Evolutionary conservation across 2,888 invertebrate species (phyloP), one percentile per base, ranked within the genome.

Genomic region (Helobdella robusta): DNA sequence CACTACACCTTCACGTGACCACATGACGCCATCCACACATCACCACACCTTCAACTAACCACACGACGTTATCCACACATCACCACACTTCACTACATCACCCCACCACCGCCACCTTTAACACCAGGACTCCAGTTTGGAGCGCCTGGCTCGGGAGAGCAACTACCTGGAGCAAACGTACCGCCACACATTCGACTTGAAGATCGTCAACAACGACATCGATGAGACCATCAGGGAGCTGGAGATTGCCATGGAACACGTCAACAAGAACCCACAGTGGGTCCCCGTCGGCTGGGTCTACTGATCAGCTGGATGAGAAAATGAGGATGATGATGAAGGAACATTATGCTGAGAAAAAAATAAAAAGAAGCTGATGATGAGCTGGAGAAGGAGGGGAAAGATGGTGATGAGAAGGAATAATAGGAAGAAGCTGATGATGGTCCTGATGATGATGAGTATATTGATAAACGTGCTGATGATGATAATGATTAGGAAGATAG

Each of bases 101-200:
- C n/a, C n/a, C n/a, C n/a, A n/a, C n/a, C n/a, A n/a, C n/a, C n/a
- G n/a, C n/a, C n/a, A n/a, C n/a, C n/a, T n/a, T n/a, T n/a, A n/a
- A n/a, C n/a, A n/a, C n/a, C 84, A 98, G 97, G 98, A 98, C 81
- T 97, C 95, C 66, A 95, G 95, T 74, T 83, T 98, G 77, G 97
- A 98, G 80, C 85, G 93, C 66, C 83, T 98, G 71, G 90, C 92
- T 35, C 91, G 91, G 75, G 98, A 98, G 81, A 95, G 95, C 61
- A 95, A 97, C 74, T 87, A 92, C 81, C 84, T 99, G 70, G 88
- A 92, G 44, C 91, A 91, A 78, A 91, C 94, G 18, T 98, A 98
- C 82, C 95, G 95, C 54, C 98, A 98, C 81, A 91, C 91, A 82
- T 98, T 98, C 83, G 98, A 99, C 83, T 84, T 94, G 80, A 91